Conservation (phyloP, 1,140 invertebrate species). For the Polypedilum vanderplanki region DNA sequence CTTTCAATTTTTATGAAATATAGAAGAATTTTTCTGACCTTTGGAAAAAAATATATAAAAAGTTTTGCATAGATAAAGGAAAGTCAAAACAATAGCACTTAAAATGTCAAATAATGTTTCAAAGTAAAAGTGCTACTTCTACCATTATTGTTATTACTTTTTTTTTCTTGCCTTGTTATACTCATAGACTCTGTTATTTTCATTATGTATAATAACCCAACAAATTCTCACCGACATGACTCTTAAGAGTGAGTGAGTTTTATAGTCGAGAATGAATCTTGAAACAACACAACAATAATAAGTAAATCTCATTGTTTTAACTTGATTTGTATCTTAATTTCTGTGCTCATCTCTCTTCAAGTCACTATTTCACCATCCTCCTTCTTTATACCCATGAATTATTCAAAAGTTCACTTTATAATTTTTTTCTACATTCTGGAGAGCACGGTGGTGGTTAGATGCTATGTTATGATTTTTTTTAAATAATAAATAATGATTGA, state of each 20-base stretch:
- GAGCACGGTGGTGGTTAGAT: too few species aligned
- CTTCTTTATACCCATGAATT: not conserved
- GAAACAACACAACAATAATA: not conserved
- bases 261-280: not conserved
- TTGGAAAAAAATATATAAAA: too few species aligned
- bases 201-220: not conserved
- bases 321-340: slow-evolving; percentile 19
- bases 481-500: not conserved
- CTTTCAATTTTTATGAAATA: too few species aligned
- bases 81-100: slow-evolving; percentile 6
- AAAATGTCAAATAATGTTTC: not conserved
- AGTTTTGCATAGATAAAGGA: too few species aligned
- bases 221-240: slow-evolving; percentile 6
- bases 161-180: not conserved
- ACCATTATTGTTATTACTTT: not conserved
- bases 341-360: not conserved
- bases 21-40: too few species aligned
- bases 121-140: slow-evolving; percentile 9
- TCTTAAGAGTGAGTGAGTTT: not conserved
- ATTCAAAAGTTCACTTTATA: not conserved
- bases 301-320: slow-evolving; percentile 4
- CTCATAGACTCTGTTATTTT: not conserved
- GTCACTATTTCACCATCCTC: not conserved
- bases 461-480: too few species aligned
- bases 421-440: too few species aligned